A percentile compares a stretch with the other conserved stretches of the same genome.
These are phyloP conservation scores for Aporrectodea caliginosa DNA, from an alignment of 1,140 invertebrate genomes.

Conservation along the genomic window DNA sequence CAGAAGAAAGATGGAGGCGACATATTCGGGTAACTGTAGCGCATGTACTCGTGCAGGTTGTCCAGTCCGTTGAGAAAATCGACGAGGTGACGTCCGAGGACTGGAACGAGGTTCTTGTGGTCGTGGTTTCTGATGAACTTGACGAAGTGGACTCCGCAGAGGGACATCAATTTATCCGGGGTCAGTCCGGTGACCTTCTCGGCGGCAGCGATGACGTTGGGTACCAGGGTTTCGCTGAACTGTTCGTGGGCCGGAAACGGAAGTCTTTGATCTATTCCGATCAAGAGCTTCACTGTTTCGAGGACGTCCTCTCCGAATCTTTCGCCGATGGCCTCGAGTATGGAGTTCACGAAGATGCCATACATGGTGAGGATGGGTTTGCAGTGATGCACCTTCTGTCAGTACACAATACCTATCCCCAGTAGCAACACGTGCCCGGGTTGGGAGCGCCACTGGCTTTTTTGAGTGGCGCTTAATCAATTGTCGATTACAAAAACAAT, in stretches of 20 bases:
- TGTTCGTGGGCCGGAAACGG: no score
- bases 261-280: constrained; percentile 13
- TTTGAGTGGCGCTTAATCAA: no score
- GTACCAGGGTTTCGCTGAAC: constrained; percentile 70
- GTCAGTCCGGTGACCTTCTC: constrained; percentile 35
- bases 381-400: no score
- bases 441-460: no score
- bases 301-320: neutral
- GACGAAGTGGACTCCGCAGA: constrained; percentile 31
- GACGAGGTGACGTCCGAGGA: constrained; percentile 79
- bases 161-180: constrained; percentile 21
- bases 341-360: constrained; percentile 2
- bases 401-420: no score
- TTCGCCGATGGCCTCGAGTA: constrained; percentile 11
- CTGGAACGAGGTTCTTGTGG: constrained; percentile 68
- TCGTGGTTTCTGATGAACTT: constrained; percentile 35
- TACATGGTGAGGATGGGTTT: no score
- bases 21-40: no score
- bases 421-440: no score
- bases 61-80: constrained; percentile 91
- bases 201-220: constrained; percentile 68
- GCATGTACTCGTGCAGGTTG: constrained; percentile 83
- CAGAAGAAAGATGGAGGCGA: constrained; percentile 91
- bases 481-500: no score
- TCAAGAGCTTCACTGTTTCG: neutral